Percentiles rank a stretch among this genome's conserved stretches.
These are phyloP conservation scores for Calameuta idolon DNA, from an alignment of 2,888 invertebrate genomes.

Conservation along the genomic window DNA sequence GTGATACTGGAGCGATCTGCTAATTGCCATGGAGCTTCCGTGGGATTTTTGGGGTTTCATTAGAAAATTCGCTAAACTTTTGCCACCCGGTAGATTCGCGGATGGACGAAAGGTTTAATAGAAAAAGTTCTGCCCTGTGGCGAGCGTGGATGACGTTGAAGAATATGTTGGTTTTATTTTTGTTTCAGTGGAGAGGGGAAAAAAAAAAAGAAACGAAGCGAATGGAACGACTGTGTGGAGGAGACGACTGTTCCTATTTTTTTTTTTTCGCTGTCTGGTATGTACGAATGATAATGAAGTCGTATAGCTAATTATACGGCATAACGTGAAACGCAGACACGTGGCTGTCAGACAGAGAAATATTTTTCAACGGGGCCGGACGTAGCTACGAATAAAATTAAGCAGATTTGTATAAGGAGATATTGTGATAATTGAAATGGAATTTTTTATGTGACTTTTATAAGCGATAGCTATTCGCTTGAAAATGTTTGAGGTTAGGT, in stretches of 20 bases:
- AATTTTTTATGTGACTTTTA: neutral
- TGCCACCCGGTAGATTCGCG: neutral
- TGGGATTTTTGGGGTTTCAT: neutral
- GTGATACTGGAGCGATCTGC: neutral
- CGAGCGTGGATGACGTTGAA: slow-evolving; percentile 1
- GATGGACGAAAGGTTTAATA: neutral
- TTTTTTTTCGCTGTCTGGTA: neutral
- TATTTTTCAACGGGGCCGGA: neutral
- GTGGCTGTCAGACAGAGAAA: neutral
- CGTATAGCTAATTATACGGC: neutral
- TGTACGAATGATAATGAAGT: neutral
- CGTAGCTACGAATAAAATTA: neutral
- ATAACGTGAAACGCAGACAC: neutral
- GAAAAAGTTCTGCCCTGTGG: neutral
- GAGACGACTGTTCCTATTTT: neutral
- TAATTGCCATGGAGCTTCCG: neutral
- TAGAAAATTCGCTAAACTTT: slow-evolving; percentile 4
- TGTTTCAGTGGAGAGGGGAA: neutral
- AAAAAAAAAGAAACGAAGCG: neutral
- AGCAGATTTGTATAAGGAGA: too few species aligned
- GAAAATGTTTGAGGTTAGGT: neutral
- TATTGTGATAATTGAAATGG: too few species aligned
- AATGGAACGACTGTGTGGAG: neutral
- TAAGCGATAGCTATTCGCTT: neutral
- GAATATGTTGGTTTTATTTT: slow-evolving; percentile 5